Base-by-base conservation (phyloP, 2,113 vertebrate species). In the Fulica atra region DNA sequence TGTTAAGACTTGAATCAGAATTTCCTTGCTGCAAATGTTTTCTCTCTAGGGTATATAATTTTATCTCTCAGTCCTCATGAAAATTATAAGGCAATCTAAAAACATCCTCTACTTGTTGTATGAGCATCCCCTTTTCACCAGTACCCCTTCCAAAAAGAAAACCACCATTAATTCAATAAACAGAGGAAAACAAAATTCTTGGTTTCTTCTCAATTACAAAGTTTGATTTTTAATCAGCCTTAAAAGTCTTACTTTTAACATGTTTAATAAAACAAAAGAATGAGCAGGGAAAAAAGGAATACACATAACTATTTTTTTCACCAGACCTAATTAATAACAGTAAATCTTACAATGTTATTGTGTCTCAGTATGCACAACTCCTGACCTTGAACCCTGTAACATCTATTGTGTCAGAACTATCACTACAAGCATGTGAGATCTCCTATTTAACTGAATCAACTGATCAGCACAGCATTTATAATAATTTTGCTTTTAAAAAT, bases 401-500 rank as follows among this genome's bases (percentile, higher is more conserved):
- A 44, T 76, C 60, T 56, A 18, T 46, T 64, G 25, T 4, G 63
- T 36, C 60, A 80, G 11, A 72, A 59, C 40, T 70, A 72, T 91
- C 71, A 81, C 63, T 24, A 35, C 50, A 63, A 93, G 76, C 35
- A 40, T 6, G 11, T 44, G 92, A 94, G 73, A 57, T 70, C 68
- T 60, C 77, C 14, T 36, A 81, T 69, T 89, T 96, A 95, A 95
- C 89, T 86, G 95, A 96, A 94, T 96, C 91, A 95, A 89, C 87
- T 76, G 85, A 77, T 69, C 94, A 91, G 66, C 36, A 18, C 74
- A 92, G 50, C 84, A 86, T 56, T 97, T 95, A 96, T 83, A 96
- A 96, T 94, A 93, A 96, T 95, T 92, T 81, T 85, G 86, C 88
- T 96, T 96, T 97, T 84, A 54, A 96, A 96, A 98, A 96, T 91